Conservation (phyloP, 2,113 vertebrate genomes). For the Taxidea taxus region DNA sequence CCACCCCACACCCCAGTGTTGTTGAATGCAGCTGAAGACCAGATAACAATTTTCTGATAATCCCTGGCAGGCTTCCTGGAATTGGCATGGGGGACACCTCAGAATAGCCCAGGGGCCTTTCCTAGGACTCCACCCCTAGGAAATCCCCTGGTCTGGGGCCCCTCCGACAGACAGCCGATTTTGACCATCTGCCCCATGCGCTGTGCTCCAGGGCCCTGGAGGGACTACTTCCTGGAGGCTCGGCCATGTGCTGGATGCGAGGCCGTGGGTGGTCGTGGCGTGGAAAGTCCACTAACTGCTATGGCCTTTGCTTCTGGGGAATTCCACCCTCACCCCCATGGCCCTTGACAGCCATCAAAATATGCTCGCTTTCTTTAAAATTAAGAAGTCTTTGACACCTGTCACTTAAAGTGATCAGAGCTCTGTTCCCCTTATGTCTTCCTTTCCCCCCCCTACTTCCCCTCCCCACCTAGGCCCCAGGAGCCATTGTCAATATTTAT, state of each 20-base stretch:
- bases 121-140: slow-evolving; percentile 45
- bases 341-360: background rate
- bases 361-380: slow-evolving; percentile 28
- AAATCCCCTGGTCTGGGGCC: slow-evolving; percentile 63
- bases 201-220: background rate
- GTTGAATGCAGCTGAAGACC: slow-evolving; percentile 23
- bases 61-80: slow-evolving; percentile 60
- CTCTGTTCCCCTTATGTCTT: background rate
- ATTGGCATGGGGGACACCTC: background rate
- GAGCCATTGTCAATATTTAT: background rate
- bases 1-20: background rate
- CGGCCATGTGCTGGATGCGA: background rate
- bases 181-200: background rate
- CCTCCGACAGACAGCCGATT: background rate
- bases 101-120: slow-evolving; percentile 51
- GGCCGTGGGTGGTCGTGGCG: background rate
- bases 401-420: background rate
- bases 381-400: slow-evolving; percentile 43
- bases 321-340: background rate
- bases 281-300: background rate
- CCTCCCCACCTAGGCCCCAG: background rate
- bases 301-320: slow-evolving; percentile 51
- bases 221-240: background rate
- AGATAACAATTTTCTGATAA: slow-evolving; percentile 28
- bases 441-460: background rate